These are phyloP conservation scores for Cavia aperea DNA, from an alignment of 2,113 vertebrate species.

Conservation along the genomic window DNA sequence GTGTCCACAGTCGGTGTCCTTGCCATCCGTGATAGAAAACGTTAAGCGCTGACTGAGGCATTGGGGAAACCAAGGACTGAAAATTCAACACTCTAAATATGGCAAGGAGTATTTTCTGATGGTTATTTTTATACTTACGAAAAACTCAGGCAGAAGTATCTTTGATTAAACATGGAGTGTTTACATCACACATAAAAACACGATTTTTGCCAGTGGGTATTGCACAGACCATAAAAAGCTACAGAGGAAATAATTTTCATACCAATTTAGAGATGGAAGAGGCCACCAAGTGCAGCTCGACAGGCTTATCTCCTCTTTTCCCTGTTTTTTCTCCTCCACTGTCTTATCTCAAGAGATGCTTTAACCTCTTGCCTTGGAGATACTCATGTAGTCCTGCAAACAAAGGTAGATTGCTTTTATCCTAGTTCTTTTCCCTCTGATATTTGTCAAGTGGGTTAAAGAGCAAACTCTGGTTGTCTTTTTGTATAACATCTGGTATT, in stretches of 20 bases:
- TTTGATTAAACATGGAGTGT: not conserved
- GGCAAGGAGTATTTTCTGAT: not conserved
- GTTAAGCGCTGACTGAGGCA: not conserved
- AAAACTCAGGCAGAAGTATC: not conserved
- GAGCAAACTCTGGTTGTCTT: not conserved
- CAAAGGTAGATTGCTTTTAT: not conserved
- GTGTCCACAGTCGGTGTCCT: not conserved
- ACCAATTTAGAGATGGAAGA: not conserved
- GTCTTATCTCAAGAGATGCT: not conserved
- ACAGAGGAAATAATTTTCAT: not conserved
- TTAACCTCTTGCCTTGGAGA: not conserved
- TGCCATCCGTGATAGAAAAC: not conserved
- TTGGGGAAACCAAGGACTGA: not conserved
- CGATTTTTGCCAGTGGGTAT: not conserved
- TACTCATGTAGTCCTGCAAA: not conserved
- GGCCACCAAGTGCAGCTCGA: not conserved
- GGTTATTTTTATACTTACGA: not conserved
- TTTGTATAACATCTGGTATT: slow-evolving; percentile 17
- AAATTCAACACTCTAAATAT: not conserved
- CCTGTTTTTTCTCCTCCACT: not conserved
- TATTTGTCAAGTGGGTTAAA: not conserved
- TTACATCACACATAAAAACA: not conserved
- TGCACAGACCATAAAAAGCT: not conserved
- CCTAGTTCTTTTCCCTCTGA: not conserved
- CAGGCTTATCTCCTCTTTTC: not conserved